These are phyloP conservation scores for Gryllus longicercus DNA, from an alignment of 2,888 invertebrate genomes.

Conservation along the genomic window DNA sequence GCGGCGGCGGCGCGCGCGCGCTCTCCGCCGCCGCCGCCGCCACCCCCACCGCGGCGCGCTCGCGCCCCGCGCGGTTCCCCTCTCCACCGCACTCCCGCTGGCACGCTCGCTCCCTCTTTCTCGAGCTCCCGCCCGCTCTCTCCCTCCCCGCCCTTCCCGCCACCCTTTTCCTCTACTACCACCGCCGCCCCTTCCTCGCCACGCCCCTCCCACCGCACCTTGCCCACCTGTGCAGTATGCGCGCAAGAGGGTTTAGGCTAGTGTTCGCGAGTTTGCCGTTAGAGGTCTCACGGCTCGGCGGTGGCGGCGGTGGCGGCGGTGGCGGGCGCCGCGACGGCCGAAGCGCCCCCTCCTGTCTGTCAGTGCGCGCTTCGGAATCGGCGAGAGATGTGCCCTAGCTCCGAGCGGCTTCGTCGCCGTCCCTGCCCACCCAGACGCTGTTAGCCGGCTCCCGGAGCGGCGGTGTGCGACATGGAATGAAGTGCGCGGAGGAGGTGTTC, in stretches of 20 bases:
- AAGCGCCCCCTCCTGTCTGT: constrained; percentile 7
- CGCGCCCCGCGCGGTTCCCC: background rate
- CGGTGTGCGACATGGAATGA: background rate
- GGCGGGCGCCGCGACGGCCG: background rate
- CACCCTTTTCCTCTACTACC: background rate
- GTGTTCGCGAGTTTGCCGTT: constrained; percentile 10
- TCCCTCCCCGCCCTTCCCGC: background rate
- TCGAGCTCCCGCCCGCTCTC: background rate
- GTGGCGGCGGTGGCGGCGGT: background rate
- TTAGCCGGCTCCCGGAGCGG: background rate
- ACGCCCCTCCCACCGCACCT: background rate
- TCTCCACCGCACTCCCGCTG: background rate
- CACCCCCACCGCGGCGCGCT: background rate
- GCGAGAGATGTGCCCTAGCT: background rate
- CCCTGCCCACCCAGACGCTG: background rate
- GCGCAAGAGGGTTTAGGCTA: background rate
- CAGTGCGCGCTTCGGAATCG: constrained; percentile 17
- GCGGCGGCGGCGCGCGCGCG: background rate
- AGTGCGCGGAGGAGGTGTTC: background rate
- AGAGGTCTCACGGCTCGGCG: constrained; percentile 17
- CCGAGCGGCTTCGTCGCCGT: background rate
- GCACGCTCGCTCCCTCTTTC: background rate
- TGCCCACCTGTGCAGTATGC: constrained; percentile 17
- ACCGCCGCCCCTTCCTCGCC: background rate
- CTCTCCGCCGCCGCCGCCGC: background rate